Evolutionary conservation across 2,797 vertebrate species (phyloP).

Genomic region (Sebastes trivittatus): DNA sequence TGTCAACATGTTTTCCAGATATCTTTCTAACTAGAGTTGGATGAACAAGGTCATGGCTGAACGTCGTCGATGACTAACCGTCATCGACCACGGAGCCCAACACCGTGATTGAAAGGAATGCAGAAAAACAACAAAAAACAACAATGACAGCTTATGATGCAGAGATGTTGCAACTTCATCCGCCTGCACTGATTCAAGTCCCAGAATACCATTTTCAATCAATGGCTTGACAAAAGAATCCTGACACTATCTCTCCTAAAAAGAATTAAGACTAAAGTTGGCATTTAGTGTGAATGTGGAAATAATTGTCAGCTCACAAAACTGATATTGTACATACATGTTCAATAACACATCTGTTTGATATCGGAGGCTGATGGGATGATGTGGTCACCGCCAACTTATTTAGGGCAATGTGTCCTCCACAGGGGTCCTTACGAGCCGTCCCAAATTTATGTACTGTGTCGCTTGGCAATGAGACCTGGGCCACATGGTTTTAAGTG

Average conservation of each 20-base stretch:
- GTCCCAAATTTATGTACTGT: constrained; percentile 2
- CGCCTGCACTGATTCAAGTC: not conserved
- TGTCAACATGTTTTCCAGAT: not conserved
- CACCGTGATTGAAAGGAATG: not conserved
- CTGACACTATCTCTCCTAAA: not conserved
- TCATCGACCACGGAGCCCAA: no score
- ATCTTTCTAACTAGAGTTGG: not conserved
- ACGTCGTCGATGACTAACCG: no score
- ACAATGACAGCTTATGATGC: not conserved
- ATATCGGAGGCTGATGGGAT: constrained; percentile 51
- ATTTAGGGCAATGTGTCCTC: constrained; percentile 48
- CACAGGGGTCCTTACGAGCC: constrained; percentile 18
- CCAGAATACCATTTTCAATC: not conserved
- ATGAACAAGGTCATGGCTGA: no score
- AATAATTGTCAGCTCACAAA: constrained; percentile 58
- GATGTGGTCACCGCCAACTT: constrained; percentile 17
- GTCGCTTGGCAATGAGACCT: constrained; percentile 24
- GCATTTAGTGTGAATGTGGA: not conserved
- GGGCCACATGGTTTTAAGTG: constrained; percentile 53
- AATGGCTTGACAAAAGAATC: not conserved
- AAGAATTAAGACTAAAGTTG: constrained; percentile 12
- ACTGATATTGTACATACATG: constrained; percentile 48
- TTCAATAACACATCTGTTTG: constrained; percentile 65
- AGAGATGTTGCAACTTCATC: not conserved
- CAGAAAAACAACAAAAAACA: not conserved